phyloP scores from a whole-genome alignment of 2,113 vertebrate species.

The Myanophis thanlyinensis region DNA sequence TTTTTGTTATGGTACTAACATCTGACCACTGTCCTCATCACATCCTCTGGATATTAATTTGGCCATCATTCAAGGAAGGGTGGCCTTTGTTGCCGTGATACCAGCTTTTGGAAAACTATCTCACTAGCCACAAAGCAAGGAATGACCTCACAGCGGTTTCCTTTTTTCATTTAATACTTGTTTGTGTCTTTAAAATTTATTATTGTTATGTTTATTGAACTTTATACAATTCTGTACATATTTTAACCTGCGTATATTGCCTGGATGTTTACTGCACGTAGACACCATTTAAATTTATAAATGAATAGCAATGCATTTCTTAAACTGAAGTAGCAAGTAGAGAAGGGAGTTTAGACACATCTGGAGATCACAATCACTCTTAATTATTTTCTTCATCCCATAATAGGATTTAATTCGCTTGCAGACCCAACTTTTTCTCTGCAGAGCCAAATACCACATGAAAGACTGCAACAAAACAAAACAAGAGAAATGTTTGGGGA shows the following conservation, averaged over 20 bases:
- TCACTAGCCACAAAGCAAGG: background rate
- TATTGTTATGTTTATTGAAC: background rate
- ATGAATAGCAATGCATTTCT: background rate
- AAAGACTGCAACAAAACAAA: too few species aligned
- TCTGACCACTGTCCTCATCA: background rate
- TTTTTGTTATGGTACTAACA: background rate
- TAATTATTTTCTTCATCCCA: too few species aligned
- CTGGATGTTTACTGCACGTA: background rate
- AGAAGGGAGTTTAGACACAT: background rate
- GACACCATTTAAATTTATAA: background rate
- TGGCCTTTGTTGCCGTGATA: background rate
- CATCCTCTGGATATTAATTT: background rate
- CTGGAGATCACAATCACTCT: background rate
- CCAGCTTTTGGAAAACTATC: background rate
- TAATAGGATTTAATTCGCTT: background rate
- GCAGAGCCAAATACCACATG: background rate
- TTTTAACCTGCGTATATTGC: background rate
- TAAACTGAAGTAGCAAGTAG: background rate
- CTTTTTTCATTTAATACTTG: background rate
- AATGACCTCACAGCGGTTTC: background rate
- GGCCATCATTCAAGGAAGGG: background rate
- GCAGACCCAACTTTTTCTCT: background rate
- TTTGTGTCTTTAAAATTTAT: background rate
- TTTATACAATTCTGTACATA: background rate
- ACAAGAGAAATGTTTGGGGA: background rate